A percentile compares a stretch with the other conserved stretches of the same genome.
These are phyloP conservation scores for Scaptodrosophila lebanonensis DNA, from an alignment of 1,140 invertebrate species.

Conservation along the genomic window DNA sequence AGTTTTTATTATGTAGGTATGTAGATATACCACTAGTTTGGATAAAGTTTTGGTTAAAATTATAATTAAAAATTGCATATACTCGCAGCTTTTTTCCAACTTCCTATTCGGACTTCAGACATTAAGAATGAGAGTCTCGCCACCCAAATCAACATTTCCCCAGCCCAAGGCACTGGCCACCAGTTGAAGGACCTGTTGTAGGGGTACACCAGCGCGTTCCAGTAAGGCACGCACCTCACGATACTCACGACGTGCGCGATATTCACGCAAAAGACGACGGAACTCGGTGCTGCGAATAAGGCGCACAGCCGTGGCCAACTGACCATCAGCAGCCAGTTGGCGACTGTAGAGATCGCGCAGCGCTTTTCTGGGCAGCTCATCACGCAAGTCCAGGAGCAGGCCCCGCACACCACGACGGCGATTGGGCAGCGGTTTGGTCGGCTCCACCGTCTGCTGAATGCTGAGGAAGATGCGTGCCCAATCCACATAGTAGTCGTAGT, in stretches of 20 bases:
- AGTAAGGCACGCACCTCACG: slow-evolving; percentile 15
- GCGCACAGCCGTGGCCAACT: slow-evolving; percentile 30
- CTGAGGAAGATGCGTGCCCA: slow-evolving; percentile 36
- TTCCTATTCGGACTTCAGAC: neutral
- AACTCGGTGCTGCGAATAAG: slow-evolving; percentile 46
- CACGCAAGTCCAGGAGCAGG: slow-evolving; percentile 39
- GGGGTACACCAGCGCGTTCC: slow-evolving; percentile 31
- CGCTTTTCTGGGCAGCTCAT: slow-evolving; percentile 34
- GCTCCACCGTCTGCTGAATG: slow-evolving; percentile 11
- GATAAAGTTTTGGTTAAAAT: slow-evolving; percentile 4
- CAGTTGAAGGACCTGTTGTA: slow-evolving; percentile 35
- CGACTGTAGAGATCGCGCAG: slow-evolving; percentile 37
- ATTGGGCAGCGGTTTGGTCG: slow-evolving; percentile 31
- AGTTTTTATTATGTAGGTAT: too few relatives aligned
- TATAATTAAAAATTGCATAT: neutral
- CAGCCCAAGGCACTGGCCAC: slow-evolving; percentile 48
- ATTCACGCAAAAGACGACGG: slow-evolving; percentile 32
- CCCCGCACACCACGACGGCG: slow-evolving; percentile 48
- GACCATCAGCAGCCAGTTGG: slow-evolving; percentile 26
- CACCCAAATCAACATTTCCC: slow-evolving; percentile 30
- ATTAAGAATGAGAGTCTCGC: slow-evolving; percentile 26
- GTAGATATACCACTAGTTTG: too few relatives aligned
- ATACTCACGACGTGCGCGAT: slow-evolving; percentile 43
- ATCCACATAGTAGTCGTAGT: slow-evolving; percentile 36
- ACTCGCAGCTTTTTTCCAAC: neutral